Base-by-base conservation (phyloP, 1,140 invertebrate genomes). In the Diabrotica undecimpunctata region DNA sequence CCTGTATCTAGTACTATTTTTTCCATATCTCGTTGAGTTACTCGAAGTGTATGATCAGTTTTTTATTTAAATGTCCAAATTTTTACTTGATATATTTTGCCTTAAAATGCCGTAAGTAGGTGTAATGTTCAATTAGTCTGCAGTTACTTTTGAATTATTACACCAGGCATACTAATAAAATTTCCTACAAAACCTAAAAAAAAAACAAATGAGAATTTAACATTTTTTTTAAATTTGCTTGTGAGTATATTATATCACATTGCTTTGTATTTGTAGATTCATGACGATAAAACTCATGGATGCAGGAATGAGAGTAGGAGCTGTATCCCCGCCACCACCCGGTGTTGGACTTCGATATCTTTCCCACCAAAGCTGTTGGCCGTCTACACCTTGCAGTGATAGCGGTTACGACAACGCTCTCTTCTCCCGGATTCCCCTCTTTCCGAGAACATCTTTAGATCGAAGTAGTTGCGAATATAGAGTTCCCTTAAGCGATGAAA, bases 271-370 rank as follows among this genome's bases (percentile, higher is more conserved):
- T 60, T 60, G 46, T 66, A 78, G 79, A 73, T 85, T 81, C 78
- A 81, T 84, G 78, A 84, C 81, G 66, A 79, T 85, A 74, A 84
- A 83, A 70, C 82, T 83, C 68, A 81, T 85, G 72, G 81, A 83
- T 66, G 85, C 84, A 78, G 82, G 82, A 41, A 82, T 84, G 57
- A 82, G 83, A 68, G 79, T 84, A 70, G 81, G 82, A 64, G 75
- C 79, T 37, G 75, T 79, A 64, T 78, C 77, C 39, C 77, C 77
- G 35, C 77, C 77, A 54, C 78, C 76, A 39, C 78, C 77, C n/a
- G 77, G 77, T 38, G 71, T 72, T 6, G 77, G 77, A 10, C 74
- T 76, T 46, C 75, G 77, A 35, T 78, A 78, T 68, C 74, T 76
- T 56, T 74, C 74, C 64, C 41, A 46, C 5, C 77, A 76, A 59